Conservation (phyloP, 1,140 invertebrate genomes). For the Atta colombica region DNA sequence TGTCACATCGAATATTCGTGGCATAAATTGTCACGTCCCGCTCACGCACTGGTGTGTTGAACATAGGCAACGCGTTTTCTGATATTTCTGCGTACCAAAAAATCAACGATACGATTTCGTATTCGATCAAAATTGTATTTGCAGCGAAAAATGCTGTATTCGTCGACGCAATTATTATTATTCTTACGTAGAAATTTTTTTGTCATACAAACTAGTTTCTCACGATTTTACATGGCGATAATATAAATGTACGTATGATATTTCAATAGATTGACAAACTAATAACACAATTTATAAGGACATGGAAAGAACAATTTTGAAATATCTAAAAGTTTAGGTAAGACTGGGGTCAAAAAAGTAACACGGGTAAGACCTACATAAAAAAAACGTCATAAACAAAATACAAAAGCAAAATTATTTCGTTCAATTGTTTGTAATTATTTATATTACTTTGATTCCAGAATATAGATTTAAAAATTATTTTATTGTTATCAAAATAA, state of each 20-base stretch:
- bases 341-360: too few species aligned
- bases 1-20: conserved; percentile 71
- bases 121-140: conserved; percentile 19
- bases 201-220: background rate
- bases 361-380: too few species aligned
- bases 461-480: too few species aligned
- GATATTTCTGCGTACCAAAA: conserved; percentile 4
- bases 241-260: background rate
- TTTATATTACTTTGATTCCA: too few species aligned
- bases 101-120: background rate
- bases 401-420: too few species aligned
- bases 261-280: background rate
- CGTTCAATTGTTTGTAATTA: too few species aligned
- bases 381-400: too few species aligned
- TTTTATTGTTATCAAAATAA: too few species aligned
- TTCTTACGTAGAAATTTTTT: background rate
- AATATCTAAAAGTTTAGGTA: too few species aligned
- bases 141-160: background rate
- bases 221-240: too few species aligned
- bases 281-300: background rate
- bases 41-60: conserved; percentile 1
- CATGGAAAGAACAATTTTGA: too few species aligned
- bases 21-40: conserved; percentile 58
- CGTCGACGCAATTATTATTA: background rate
- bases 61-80: conserved; percentile 15